phyloP scores from a whole-genome alignment of 2,888 invertebrate genomes.

The Atethmia centrago region DNA sequence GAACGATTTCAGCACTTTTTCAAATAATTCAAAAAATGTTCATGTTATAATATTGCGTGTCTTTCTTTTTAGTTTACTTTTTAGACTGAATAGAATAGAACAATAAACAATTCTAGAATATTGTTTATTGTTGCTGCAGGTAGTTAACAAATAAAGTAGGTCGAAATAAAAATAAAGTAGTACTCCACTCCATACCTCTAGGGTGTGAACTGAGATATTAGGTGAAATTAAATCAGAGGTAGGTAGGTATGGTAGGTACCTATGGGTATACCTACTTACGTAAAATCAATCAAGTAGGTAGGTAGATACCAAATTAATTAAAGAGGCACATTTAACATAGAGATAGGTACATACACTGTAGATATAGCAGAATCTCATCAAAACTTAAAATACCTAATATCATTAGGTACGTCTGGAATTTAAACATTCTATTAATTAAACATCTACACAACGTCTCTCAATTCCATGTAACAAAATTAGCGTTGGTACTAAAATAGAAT shows the following conservation, averaged over 20 bases:
- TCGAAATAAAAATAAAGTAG: no score
- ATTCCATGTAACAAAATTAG: conserved; percentile 14
- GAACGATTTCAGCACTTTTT: neutral
- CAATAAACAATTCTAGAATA: no score
- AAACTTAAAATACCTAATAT: neutral
- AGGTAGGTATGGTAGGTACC: neutral
- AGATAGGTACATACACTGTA: neutral
- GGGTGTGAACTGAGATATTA: neutral
- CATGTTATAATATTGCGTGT: no score
- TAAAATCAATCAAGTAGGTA: neutral
- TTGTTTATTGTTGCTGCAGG: no score
- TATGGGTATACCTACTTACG: neutral
- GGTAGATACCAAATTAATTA: no score
- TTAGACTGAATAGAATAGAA: neutral
- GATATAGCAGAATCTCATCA: neutral
- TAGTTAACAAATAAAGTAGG: no score
- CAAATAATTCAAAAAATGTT: neutral
- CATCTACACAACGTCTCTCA: neutral
- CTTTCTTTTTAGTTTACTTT: neutral
- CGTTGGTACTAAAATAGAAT: conserved; percentile 28
- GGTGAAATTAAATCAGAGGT: neutral
- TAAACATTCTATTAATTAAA: neutral
- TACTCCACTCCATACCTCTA: no score
- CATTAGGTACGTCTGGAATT: neutral
- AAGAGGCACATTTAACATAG: no score